Evolutionary conservation across 2,797 vertebrate species (phyloP), one percentile per base, ranked within the genome.

Genomic region (Pelobates cultripes): DNA sequence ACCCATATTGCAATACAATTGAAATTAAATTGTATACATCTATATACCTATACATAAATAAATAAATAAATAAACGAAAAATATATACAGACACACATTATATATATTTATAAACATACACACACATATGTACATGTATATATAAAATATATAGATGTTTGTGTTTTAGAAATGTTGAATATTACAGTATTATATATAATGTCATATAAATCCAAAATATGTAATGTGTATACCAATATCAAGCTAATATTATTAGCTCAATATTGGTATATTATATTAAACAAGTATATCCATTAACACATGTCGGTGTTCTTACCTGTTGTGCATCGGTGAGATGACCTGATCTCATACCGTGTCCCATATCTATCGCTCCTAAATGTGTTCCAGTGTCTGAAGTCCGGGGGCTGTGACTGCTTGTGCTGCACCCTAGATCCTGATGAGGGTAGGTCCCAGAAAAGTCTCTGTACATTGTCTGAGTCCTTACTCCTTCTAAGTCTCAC

Each of bases 341-440:
- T 0, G 45, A 13, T 68, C 82, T 60, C 7, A 76, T 14, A 43
- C 82, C 43, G 45, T 79, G 82, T 2, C 82, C 82, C 82, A 84
- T 84, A 2, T 43, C 51, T 60, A 61, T 4, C 3, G 13, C 15
- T 43, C 64, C 77, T 14, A 75, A 69, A n/a, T 45, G 40, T 12
- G 70, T 55, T 9, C 72, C 28, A 43, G 66, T 15, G 15, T 73
- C 82, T 3, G 72, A 43, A 14, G 63, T 53, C 53, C 17, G 63
- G 13, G 73, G 77, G 68, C 77, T 80, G 68, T 71, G 73, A 41
- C 77, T 80, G 61, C 41, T 57, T 2, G 66, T 76, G 67, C 81
- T 83, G 77, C 60, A 84, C 77, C 82, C 82, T 76, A 64, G 10
- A 57, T 80, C 77, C 69, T 71, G 77, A n/a, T 71, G 68, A 84